Conservation (phyloP, 2,797 vertebrate species). For the Smutsia temminckii region DNA sequence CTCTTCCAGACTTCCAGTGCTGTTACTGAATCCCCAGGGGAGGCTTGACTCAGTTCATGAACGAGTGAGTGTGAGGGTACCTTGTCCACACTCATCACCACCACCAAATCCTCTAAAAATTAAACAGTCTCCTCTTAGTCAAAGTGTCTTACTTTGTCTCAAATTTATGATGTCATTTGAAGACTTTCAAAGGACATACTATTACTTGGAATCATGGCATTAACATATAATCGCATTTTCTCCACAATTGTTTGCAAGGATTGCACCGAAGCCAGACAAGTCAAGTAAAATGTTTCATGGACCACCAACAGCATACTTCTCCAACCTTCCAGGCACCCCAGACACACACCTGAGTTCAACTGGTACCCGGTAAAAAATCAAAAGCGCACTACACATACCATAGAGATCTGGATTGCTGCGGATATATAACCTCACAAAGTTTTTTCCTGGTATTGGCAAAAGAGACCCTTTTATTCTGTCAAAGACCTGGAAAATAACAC, state of each 20-base stretch:
- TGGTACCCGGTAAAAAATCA: background rate
- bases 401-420: constrained; percentile 97
- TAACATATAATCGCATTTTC: background rate
- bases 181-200: background rate
- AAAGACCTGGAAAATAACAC: constrained; percentile 88
- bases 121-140: background rate
- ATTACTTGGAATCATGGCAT: background rate
- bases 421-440: constrained; percentile 94
- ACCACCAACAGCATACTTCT: background rate
- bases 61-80: background rate
- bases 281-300: background rate
- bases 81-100: background rate
- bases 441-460: constrained; percentile 95
- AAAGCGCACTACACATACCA: constrained; percentile 84
- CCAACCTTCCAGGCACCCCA: background rate
- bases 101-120: background rate
- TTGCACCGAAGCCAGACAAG: background rate
- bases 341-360: background rate
- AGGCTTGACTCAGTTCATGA: background rate
- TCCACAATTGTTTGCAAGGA: background rate
- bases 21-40: background rate
- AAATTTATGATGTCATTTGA: background rate
- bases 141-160: background rate
- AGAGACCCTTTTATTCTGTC: constrained; percentile 96
- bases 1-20: background rate